Base-by-base conservation (phyloP, 2,113 vertebrate species). In the Thalassarche chlororhynchos region DNA sequence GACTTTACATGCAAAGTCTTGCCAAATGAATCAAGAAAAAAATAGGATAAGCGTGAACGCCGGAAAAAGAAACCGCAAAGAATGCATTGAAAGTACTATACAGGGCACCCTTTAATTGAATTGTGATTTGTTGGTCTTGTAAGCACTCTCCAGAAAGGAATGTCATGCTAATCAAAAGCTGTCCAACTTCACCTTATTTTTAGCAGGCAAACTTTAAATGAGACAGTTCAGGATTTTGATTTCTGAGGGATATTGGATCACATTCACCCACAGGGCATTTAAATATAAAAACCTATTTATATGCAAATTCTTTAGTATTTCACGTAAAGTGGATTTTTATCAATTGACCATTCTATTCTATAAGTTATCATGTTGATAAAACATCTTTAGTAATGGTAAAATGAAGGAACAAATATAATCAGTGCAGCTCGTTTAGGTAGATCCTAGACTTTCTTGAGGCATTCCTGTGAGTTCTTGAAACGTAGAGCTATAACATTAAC, bases 221-320 rank as follows among this genome's bases (percentile, higher is more conserved):
- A 95, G 71, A 94, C n/a, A 47, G 72, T 90, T 92, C 44, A 38
- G 49, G 86, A 87, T 96, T 90, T 70, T 94, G 65, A 95, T 93
- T 91, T 97, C 94, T 96, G 68, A 47, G 57, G 69, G 62, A 55
- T 96, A 66, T 66, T 89, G 51, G 65, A 93, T 91, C 46, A 90
- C 52, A 91, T 95, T 96, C 76, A 96, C 91, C 90, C 74, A 57
- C 47, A 78, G 69, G 60, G 65, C 68, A 95, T 94, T 95, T 89
- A 97, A 97, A 95, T 84, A 92, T 68, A 95, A 97, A 97, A 97
- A 75, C 55, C 91, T 97, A 97, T 97, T 97, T 97, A 96, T 97
- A 97, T 97, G 97, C 91, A 97, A 97, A 98, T 97, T 90, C 70
- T 81, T 92, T 74, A 89, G 70, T 66, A 93, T 95, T 96, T 97